A percentile compares a stretch with the other conserved stretches of the same genome.
These are phyloP conservation scores for Tragelaphus buxtoni DNA, from an alignment of 2,113 vertebrate species.

Conservation along the genomic window DNA sequence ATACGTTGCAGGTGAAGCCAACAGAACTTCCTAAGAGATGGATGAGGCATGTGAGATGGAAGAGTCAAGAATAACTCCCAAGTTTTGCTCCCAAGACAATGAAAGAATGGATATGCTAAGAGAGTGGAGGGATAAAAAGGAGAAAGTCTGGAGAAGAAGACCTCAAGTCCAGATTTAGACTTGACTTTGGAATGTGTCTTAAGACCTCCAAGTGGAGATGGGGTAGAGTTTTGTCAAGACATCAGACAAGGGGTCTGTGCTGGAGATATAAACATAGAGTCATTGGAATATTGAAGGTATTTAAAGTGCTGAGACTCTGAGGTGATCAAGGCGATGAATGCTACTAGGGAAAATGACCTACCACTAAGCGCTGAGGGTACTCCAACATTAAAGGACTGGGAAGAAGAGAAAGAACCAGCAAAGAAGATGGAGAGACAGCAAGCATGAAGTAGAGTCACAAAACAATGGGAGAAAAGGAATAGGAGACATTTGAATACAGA, in stretches of 20 bases:
- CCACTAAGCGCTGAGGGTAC: neutral
- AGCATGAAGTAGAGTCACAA: neutral
- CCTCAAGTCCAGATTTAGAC: neutral
- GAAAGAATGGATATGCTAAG: neutral
- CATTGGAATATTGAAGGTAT: neutral
- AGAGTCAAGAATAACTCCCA: neutral
- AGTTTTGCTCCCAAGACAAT: neutral
- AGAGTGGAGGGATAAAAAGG: neutral
- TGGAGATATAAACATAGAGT: neutral
- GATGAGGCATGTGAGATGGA: neutral
- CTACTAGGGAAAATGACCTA: neutral
- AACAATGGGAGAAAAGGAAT: neutral
- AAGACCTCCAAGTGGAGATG: neutral
- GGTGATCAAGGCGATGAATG: neutral
- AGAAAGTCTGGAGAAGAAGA: neutral
- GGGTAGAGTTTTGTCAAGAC: neutral
- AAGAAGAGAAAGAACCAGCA: neutral
- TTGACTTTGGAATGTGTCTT: neutral
- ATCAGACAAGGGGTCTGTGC: neutral
- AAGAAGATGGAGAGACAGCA: neutral
- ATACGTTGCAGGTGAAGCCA: neutral
- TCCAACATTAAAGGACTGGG: neutral
- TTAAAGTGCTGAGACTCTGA: neutral
- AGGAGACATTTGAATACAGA: neutral
- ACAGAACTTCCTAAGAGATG: neutral